Evolutionary conservation across 1,140 invertebrate genomes (phyloP), one percentile per base, ranked within the genome.

Genomic region (Trichomalopsis sarcophagae): DNA sequence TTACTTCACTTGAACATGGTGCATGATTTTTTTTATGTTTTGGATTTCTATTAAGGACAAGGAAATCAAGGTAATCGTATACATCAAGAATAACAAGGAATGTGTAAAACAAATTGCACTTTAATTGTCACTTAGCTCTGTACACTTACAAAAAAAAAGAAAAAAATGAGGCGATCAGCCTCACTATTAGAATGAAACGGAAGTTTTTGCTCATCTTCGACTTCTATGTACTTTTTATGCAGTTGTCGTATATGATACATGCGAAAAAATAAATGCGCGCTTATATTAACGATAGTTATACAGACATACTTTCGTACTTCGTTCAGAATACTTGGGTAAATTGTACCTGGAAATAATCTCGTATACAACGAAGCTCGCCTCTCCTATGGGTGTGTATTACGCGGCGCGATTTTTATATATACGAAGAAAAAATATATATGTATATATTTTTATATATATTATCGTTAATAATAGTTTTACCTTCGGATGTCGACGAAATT

Each of bases 71-170:
- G 68, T 30, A 71, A 71, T 71, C 0, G 13, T 27, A 9, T 44
- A 9, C 7, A 30, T 3, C 17, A 68, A 33, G 6, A 77, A 50
- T 11, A 69, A 81, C 47, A 23, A 71, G n/a, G 81, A 69, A 75
- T 68, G 55, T 87, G 73, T 88, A 88, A 88, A 87, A 87, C 74
- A 88, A 88, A 88, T 88, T 88, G 84, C 86, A 88, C 87, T 88
- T 88, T 87, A 87, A 88, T 88, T 78, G 50, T 85, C 55, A 79
- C 80, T 84, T 82, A 84, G 69, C 2, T 87, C 77, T 85, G 77
- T 85, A 87, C 81, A 87, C 10, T 85, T 81, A 81, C 33, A 81
- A 83, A 80, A 84, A 14, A 77, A 71, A 84, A 40, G 17, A 3
- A 33, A 75, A 21, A 78, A 62, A 23, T 47, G 13, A 75, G 21